Base-by-base conservation (phyloP, 2,797 vertebrate species). In the Glossophaga mutica region DNA sequence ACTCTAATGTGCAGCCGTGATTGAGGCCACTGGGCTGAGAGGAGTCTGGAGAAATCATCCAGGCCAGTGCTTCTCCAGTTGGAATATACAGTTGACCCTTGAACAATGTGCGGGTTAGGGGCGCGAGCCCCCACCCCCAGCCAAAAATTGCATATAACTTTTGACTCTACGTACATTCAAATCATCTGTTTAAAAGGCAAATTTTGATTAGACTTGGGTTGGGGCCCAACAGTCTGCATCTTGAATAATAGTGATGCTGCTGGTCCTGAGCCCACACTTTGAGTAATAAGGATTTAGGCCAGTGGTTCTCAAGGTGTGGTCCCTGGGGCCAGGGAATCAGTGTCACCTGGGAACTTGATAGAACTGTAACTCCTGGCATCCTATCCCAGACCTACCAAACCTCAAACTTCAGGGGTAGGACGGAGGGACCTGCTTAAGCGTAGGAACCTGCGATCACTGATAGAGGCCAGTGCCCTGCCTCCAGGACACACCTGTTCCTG, bases 341-440 rank as follows among this genome's bases (percentile, higher is more conserved):
- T 2, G n/a, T n/a, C 55, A 77, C 32, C 59, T n/a, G 48, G 62
- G 26, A 67, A 59, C 3, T 5, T n/a, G 14, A 74, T 19, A 79
- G 81, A 62, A 32, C 73, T 19, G 42, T 19, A 39, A 14, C 9
- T 39, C 18, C n/a, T 52, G 37, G 24, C 2, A 19, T 74, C 74
- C 42, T 5, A 2, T 14, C 52, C n/a, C 48, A 85, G 19, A 55
- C n/a, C 32, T 37, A 48, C 21, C 22, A 34, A 18, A 14, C 34
- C 34, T 19, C 19, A 73, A 57, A 48, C 50, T 44, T 15, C 4
- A 16, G 76, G 15, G 18, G 24, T 29, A 50, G 48, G 34, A 9
- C 15, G 3, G 2, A 2, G 32, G 21, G 52, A 9, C 70, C 2
- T 0, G 6, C 44, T 21, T 29, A 42, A 42, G 2, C 18, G 15